These are phyloP conservation scores for Teinopalpus imperialis DNA, from an alignment of 2,888 invertebrate genomes.

Conservation along the genomic window DNA sequence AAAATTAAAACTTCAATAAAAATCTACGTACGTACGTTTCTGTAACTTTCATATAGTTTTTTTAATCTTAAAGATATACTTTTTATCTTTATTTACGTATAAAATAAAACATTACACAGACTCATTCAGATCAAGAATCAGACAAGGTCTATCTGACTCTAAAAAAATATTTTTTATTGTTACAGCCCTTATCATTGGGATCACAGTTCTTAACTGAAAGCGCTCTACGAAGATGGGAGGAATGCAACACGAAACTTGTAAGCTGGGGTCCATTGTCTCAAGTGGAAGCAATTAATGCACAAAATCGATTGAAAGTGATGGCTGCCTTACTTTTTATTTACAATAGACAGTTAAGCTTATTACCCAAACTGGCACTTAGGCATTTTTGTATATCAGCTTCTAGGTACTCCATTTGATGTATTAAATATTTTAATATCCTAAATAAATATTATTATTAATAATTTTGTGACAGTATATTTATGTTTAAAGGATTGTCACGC, in stretches of 20 bases:
- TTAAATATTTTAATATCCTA: background rate
- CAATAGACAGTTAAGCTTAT: conserved; percentile 90
- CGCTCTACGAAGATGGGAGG: conserved; percentile 92
- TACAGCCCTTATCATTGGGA: conserved; percentile 88
- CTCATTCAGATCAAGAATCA: too few relatives aligned
- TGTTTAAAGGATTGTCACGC: conserved; percentile 87
- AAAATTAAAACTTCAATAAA: too few relatives aligned
- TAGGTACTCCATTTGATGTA: conserved; percentile 73
- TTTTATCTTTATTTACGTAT: too few relatives aligned
- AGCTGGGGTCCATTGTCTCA: conserved; percentile 96
- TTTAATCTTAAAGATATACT: too few relatives aligned
- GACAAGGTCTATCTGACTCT: too few relatives aligned
- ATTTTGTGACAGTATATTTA: conserved; percentile 17
- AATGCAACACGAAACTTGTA: conserved; percentile 93
- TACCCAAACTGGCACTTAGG: conserved; percentile 89
- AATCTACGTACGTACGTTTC: too few relatives aligned
- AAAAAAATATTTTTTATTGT: conserved; percentile 28
- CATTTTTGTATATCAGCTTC: conserved; percentile 91
- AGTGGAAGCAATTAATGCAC: conserved; percentile 94
- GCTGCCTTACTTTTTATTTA: conserved; percentile 94
- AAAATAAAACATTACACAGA: too few relatives aligned
- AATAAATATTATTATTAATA: background rate
- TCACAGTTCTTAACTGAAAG: conserved; percentile 91
- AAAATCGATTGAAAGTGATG: conserved; percentile 94
- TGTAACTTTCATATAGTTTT: too few relatives aligned